A percentile compares a stretch with the other conserved stretches of the same genome.
phyloP scores from a whole-genome alignment of 2,797 vertebrate species.

The Brotula barbata region DNA sequence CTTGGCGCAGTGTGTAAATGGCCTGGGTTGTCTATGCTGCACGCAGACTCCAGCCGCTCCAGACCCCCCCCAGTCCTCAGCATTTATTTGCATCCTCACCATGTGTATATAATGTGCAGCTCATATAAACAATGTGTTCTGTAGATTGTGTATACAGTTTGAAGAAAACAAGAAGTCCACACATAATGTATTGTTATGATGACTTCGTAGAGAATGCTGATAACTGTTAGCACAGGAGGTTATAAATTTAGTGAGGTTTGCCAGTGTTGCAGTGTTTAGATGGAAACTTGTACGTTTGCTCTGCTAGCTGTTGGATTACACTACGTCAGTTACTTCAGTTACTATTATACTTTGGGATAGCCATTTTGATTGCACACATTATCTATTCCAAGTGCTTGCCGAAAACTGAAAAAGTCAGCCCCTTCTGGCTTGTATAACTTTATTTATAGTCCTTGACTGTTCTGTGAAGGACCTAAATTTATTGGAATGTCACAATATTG shows the following conservation, averaged over 20 bases:
- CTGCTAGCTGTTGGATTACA: slow-evolving; percentile 10
- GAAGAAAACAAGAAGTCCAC: slow-evolving; percentile 26
- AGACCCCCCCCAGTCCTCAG: slow-evolving; percentile 40
- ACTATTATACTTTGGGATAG: slow-evolving; percentile 17
- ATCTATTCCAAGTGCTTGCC: slow-evolving; percentile 47
- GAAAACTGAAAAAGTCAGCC: slow-evolving; percentile 47
- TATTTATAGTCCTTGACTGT: slow-evolving; percentile 64
- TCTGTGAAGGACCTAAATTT: slow-evolving; percentile 49
- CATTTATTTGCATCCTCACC: slow-evolving; percentile 69
- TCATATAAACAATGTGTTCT: slow-evolving; percentile 57
- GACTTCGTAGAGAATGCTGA: slow-evolving; percentile 19
- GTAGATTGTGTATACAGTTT: slow-evolving; percentile 40
- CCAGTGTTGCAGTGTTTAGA: slow-evolving; percentile 13
- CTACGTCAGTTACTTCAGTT: slow-evolving; percentile 28
- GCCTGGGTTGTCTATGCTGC: slow-evolving; percentile 52
- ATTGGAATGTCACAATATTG: slow-evolving; percentile 45
- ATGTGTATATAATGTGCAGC: slow-evolving; percentile 48
- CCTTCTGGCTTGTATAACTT: slow-evolving; percentile 45
- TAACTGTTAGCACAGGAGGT: slow-evolving; percentile 29
- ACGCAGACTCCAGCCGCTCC: slow-evolving; percentile 58
- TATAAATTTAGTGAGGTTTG: slow-evolving; percentile 14
- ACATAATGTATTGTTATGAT: slow-evolving; percentile 38
- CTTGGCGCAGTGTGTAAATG: slow-evolving; percentile 64
- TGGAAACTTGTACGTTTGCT: slow-evolving; percentile 34
- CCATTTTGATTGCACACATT: slow-evolving; percentile 61